A percentile compares a stretch with the other conserved stretches of the same genome.
Evolutionary conservation across 1,140 invertebrate genomes (phyloP).

Genomic region (Gryllus bimaculatus): DNA sequence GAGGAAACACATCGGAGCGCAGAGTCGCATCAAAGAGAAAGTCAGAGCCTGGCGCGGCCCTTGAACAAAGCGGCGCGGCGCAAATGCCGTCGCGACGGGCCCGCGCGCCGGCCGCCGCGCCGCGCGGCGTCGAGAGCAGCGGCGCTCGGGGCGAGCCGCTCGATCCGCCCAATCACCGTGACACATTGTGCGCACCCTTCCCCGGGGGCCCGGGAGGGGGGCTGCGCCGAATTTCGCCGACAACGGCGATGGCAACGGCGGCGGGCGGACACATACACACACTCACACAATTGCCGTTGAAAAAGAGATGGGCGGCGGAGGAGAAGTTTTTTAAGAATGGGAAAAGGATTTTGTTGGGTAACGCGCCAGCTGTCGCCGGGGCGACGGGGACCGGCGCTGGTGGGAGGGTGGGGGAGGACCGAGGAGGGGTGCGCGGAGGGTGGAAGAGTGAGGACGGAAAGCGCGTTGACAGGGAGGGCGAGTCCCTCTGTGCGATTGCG

Average conservation of each 20-base stretch:
- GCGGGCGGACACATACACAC: too few relatives aligned
- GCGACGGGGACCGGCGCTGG: background rate
- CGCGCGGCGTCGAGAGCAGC: too few relatives aligned
- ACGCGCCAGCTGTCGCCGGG: background rate
- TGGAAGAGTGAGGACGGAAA: background rate
- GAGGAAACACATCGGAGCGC: background rate
- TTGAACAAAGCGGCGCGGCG: background rate
- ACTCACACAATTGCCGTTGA: background rate
- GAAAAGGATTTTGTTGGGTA: slow-evolving; percentile 1
- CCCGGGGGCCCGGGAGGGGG: too few relatives aligned
- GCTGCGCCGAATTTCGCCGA: background rate
- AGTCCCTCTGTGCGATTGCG: background rate
- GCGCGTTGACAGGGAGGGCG: background rate
- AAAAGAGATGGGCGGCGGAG: background rate
- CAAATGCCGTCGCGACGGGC: background rate
- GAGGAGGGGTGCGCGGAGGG: background rate
- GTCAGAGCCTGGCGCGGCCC: background rate
- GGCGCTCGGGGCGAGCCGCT: background rate
- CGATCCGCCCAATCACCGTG: background rate
- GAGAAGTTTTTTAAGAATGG: background rate
- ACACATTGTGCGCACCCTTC: background rate
- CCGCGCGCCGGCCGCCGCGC: too few relatives aligned
- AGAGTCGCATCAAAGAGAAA: background rate
- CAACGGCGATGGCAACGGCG: background rate
- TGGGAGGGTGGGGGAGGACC: background rate